Evolutionary conservation across 2,888 invertebrate species (phyloP), one percentile per base, ranked within the genome.

Genomic region (Meghimatium bilineatum): DNA sequence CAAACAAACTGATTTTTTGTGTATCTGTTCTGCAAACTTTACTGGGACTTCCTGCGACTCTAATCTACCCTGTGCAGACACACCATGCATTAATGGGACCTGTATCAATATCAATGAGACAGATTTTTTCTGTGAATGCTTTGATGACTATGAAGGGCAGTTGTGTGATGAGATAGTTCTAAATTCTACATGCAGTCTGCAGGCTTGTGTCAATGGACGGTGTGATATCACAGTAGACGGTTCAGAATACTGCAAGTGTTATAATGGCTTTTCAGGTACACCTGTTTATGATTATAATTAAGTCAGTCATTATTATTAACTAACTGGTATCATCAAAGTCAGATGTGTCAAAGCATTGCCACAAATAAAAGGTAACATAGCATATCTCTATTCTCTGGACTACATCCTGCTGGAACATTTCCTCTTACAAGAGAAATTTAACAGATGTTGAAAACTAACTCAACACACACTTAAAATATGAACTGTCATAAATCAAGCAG

Each of bases 201-300:
- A 76, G 56, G 88, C 88, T 20, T 91, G 92, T 86, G 72, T 91
- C 85, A 86, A 90, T 86, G 92, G 92, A n/a, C 83, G 85, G 38
- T 92, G 92, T 86, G 78, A 83, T 49, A 67, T 34, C 32, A 81
- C 82, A 14, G 80, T 72, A 72, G 87, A 82, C 23, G 87, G 84
- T 26, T 83, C 79, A 3, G 75, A 84, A n/a, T 86, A 60, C 20
- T 92, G 92, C 88, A 86, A 88, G 5, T 92, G 92, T 86, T 60
- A 85, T 10, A 78, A 85, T 38, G 91, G 90, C 17, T 91, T 86
- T 80, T 88, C 89, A 87, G 91, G 92, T 91, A 52, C 20, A 1
- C 29, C 66, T 32, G n/a, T 14, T 14, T 23, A n/a, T n/a, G n/a
- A 63, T 63, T 63, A 10, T 63, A 63, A 44, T 5, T 44, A 44